Conservation (phyloP, 2,797 vertebrate genomes). For the Choloepus didactylus region DNA sequence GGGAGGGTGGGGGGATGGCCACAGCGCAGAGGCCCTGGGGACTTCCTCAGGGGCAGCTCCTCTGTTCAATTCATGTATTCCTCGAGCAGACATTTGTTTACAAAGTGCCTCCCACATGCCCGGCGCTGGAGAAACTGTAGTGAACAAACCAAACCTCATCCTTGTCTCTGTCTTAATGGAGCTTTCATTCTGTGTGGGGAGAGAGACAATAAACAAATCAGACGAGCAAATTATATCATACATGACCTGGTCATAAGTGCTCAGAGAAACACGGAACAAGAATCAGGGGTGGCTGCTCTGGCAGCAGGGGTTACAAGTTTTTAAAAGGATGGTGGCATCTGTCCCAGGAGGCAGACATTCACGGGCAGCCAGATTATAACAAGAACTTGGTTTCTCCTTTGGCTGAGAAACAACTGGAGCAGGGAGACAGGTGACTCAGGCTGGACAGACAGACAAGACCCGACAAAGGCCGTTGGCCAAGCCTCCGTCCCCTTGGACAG, state of each 20-base stretch:
- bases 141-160: background rate
- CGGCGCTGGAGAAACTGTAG: background rate
- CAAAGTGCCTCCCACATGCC: too few species aligned
- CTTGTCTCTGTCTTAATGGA: too few species aligned
- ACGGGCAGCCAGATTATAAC: background rate
- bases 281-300: background rate
- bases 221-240: background rate
- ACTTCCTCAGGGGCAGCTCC: too few species aligned
- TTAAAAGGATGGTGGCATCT: background rate
- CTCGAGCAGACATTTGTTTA: background rate
- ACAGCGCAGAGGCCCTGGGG: rapidly evolving
- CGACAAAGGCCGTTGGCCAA: background rate
- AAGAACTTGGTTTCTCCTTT: background rate
- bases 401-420: background rate
- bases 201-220: background rate
- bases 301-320: background rate
- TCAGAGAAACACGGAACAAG: background rate
- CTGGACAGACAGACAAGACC: background rate
- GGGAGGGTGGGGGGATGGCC: rapidly evolving
- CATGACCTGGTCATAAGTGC: background rate
- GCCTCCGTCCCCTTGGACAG: background rate
- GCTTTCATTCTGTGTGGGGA: background rate
- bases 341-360: background rate
- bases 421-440: background rate
- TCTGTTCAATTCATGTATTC: background rate